Percentiles rank a stretch among this genome's conserved stretches.
These are phyloP conservation scores for Tenebrosternarchus preto DNA, from an alignment of 2,113 vertebrate species.

Conservation along the genomic window DNA sequence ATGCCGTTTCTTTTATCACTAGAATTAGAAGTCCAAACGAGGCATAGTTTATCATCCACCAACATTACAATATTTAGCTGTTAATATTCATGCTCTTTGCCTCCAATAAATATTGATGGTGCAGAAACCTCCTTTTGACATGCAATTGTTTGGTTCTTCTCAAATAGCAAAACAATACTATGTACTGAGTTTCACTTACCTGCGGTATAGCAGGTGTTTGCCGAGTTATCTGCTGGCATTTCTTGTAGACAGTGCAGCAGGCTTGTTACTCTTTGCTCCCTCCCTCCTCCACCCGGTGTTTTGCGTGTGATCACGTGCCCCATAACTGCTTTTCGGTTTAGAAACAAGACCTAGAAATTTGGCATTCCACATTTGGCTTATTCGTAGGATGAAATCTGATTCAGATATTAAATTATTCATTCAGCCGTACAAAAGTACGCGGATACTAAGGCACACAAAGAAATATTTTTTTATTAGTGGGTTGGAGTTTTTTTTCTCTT, in stretches of 20 bases:
- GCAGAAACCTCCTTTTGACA: too few relatives aligned
- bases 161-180: too few relatives aligned
- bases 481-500: not conserved
- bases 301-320: constrained; percentile 62
- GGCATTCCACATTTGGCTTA: constrained; percentile 54
- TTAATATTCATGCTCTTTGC: too few relatives aligned
- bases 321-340: constrained; percentile 56
- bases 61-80: too few relatives aligned
- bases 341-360: constrained; percentile 66
- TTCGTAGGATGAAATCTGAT: constrained; percentile 62
- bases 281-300: constrained; percentile 40
- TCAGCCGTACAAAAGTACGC: constrained; percentile 45
- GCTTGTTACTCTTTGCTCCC: constrained; percentile 36
- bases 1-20: too few relatives aligned
- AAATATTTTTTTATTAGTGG: constrained; percentile 9
- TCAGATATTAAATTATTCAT: constrained; percentile 46
- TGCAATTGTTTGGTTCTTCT: too few relatives aligned
- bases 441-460: constrained; percentile 32
- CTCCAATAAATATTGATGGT: too few relatives aligned
- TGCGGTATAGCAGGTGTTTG: constrained; percentile 65
- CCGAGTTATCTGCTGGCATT: constrained; percentile 49
- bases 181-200: constrained; percentile 55
- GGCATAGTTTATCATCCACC: too few relatives aligned
- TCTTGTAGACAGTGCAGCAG: constrained; percentile 62
- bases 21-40: too few relatives aligned